A percentile compares a stretch with the other conserved stretches of the same genome.
Evolutionary conservation across 2,797 vertebrate species (phyloP).

Genomic region (Trachops cirrhosus): DNA sequence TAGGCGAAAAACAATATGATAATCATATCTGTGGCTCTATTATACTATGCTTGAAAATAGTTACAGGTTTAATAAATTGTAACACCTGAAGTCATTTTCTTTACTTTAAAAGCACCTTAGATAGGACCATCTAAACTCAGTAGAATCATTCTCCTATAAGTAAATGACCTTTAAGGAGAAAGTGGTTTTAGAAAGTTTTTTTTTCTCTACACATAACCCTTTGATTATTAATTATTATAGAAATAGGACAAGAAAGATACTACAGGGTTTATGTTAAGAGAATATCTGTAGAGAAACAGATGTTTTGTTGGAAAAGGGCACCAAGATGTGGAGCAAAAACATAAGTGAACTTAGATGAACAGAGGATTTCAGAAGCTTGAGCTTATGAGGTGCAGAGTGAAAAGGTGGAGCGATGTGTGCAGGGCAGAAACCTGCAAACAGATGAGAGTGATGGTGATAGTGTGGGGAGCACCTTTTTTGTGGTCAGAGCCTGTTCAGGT

Average conservation of each 20-base stretch:
- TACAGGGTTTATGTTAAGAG: not conserved
- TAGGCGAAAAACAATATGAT: not conserved
- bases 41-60: not conserved
- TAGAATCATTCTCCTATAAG: not conserved
- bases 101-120: not conserved
- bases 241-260: not conserved
- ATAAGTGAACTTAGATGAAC: not conserved
- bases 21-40: not conserved
- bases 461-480: not conserved
- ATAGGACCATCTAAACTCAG: not conserved
- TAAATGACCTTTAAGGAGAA: slow-evolving; percentile 29
- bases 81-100: not conserved
- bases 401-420: not conserved
- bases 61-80: not conserved
- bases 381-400: not conserved
- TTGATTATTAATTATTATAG: slow-evolving; percentile 17
- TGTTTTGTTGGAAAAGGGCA: not conserved
- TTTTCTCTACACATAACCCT: not conserved
- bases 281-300: not conserved
- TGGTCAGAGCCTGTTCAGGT: not conserved
- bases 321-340: not conserved
- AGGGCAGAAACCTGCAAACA: not conserved
- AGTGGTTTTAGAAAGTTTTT: not conserved
- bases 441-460: not conserved
- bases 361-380: not conserved